Conservation (phyloP, 2,888 invertebrate genomes). For the Agonopterix alstromeriana region DNA sequence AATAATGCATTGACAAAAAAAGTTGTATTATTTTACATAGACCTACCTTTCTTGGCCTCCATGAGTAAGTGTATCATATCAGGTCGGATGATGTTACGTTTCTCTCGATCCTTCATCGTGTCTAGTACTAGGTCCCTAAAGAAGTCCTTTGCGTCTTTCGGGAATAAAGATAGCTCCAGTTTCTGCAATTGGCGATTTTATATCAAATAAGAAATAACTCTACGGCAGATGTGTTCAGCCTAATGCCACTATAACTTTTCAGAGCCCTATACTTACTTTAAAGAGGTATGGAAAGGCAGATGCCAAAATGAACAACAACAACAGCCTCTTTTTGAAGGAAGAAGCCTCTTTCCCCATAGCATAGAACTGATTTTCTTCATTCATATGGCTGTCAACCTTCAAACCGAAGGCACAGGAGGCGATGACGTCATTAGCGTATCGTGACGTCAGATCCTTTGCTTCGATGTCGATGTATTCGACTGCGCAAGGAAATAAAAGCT, state of each 20-base stretch:
- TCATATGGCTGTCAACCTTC: conserved; percentile 67
- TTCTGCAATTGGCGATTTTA: conserved; percentile 17
- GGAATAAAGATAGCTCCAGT: conserved; percentile 26
- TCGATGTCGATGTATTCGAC: conserved; percentile 33
- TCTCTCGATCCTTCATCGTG: conserved; percentile 51
- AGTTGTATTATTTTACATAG: no score
- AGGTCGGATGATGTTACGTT: conserved; percentile 48
- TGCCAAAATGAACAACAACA: conserved; percentile 16
- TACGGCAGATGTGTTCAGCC: no score
- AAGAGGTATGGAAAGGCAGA: conserved; percentile 15
- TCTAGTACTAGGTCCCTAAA: conserved; percentile 45
- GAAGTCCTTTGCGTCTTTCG: conserved; percentile 24
- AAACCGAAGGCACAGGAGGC: conserved; percentile 69
- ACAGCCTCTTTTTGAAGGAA: conserved; percentile 18
- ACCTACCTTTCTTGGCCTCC: conserved; percentile 64
- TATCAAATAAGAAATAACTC: background rate
- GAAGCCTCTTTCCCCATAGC: conserved; percentile 60
- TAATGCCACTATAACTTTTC: no score
- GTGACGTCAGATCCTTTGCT: conserved; percentile 52
- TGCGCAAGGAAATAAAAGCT: background rate
- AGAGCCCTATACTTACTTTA: conserved; percentile 13
- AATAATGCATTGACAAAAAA: no score
- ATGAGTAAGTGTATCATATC: conserved; percentile 76
- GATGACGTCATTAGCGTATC: conserved; percentile 69
- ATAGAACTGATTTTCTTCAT: conserved; percentile 71